phyloP scores from a whole-genome alignment of 2,113 vertebrate species.

The Anguilla japonica region DNA sequence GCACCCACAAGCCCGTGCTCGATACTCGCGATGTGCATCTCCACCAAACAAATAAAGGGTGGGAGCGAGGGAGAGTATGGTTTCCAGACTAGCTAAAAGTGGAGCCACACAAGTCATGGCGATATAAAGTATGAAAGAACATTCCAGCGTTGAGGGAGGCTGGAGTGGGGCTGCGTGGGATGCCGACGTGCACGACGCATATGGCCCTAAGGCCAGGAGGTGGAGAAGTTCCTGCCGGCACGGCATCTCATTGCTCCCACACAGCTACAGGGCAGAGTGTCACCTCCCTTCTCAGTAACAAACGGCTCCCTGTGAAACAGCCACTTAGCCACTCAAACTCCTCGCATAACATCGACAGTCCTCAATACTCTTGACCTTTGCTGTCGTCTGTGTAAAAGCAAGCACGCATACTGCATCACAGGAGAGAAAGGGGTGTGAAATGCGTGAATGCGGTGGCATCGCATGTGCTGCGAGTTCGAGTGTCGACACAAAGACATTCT shows the following conservation, averaged over 20 bases:
- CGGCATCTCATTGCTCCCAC: neutral
- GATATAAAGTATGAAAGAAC: no score
- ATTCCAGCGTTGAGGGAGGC: neutral
- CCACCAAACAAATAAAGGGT: no score
- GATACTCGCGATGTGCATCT: no score
- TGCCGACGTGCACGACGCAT: neutral
- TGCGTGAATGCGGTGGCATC: no score
- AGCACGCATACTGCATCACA: neutral
- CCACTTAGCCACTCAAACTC: constrained; percentile 9
- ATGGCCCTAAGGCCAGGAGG: neutral
- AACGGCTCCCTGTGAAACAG: neutral
- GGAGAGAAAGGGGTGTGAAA: neutral
- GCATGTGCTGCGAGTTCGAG: neutral
- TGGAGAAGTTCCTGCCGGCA: neutral
- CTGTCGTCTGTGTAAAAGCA: neutral
- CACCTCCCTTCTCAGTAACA: neutral
- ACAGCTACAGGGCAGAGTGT: neutral
- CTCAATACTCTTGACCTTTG: neutral
- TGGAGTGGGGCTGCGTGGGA: neutral
- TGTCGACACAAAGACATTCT: neutral
- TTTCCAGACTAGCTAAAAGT: neutral
- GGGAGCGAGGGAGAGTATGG: no score
- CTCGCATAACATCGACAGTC: neutral
- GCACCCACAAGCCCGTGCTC: no score
- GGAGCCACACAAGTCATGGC: neutral